Percentiles rank a stretch among this genome's conserved stretches.
Conservation (phyloP, 2,888 invertebrate species). For the Epinotia bilunana region DNA sequence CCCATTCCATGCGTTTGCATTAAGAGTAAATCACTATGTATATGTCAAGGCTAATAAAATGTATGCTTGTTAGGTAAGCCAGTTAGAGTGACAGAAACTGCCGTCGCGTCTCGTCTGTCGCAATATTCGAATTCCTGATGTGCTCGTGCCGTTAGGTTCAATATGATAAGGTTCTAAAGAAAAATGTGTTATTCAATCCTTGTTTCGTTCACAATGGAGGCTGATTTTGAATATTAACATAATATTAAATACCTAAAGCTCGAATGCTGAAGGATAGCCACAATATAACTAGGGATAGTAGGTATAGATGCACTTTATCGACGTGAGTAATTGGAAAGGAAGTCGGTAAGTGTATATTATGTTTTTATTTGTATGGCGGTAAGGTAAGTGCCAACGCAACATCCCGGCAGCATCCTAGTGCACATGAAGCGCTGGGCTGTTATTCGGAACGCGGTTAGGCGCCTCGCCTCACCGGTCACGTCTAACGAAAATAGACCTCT, state of each 20-base stretch:
- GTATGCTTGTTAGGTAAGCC: slow-evolving; percentile 34
- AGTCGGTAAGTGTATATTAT: slow-evolving; percentile 17
- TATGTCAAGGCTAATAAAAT: slow-evolving; percentile 43
- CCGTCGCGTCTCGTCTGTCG: slow-evolving; percentile 14
- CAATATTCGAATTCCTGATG: slow-evolving; percentile 20
- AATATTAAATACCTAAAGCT: neutral
- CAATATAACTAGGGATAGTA: neutral
- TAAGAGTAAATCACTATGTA: slow-evolving; percentile 31
- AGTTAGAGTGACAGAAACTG: slow-evolving; percentile 17
- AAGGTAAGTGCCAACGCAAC: slow-evolving; percentile 14
- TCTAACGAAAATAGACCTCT: too few relatives aligned
- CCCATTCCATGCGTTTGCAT: slow-evolving; percentile 11
- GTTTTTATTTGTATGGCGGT: slow-evolving; percentile 25
- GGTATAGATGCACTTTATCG: slow-evolving; percentile 22
- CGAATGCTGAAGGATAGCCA: neutral
- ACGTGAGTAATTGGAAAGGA: slow-evolving; percentile 35
- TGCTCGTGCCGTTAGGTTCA: neutral
- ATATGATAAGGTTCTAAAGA: neutral
- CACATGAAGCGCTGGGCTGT: slow-evolving; percentile 9
- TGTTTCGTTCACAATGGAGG: neutral
- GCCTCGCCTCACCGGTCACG: too few relatives aligned
- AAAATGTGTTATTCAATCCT: neutral
- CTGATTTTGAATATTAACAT: neutral
- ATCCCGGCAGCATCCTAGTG: slow-evolving; percentile 12
- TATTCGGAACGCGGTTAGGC: too few relatives aligned